Evolutionary conservation across 2,113 vertebrate species (phyloP).

Genomic region (Nycticorax nycticorax): DNA sequence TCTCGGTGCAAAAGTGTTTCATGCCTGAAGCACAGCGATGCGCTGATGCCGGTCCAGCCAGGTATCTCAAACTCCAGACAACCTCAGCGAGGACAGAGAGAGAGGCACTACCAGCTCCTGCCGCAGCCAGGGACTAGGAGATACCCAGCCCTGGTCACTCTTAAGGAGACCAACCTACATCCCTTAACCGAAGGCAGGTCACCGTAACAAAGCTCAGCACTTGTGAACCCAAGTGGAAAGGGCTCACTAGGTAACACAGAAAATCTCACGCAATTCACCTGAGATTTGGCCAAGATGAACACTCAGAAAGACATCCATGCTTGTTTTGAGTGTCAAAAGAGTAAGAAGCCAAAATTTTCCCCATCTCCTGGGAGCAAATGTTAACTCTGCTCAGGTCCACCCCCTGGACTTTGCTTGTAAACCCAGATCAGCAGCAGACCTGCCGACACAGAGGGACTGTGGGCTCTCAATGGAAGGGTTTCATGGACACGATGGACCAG

Average conservation of each 20-base stretch:
- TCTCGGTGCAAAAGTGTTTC: neutral
- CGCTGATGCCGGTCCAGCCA: neutral
- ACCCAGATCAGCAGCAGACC: neutral
- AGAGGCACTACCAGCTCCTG: neutral
- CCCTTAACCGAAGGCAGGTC: neutral
- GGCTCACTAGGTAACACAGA: neutral
- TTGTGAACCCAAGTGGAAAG: neutral
- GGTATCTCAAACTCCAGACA: neutral
- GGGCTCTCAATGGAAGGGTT: neutral
- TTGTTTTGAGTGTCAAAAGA: neutral
- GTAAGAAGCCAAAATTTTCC: neutral
- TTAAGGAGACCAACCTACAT: neutral
- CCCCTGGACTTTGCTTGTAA: rapidly evolving
- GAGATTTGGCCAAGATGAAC: neutral
- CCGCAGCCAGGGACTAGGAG: neutral
- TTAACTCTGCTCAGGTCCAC: neutral
- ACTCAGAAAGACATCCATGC: neutral
- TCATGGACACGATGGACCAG: neutral
- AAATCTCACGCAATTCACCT: neutral
- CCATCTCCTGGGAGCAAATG: neutral
- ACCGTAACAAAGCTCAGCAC: neutral
- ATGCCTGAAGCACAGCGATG: neutral
- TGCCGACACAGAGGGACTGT: neutral
- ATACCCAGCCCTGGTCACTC: neutral
- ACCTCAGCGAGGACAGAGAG: neutral